Evolutionary conservation across 2,888 invertebrate genomes (phyloP).

Genomic region (Eledone cirrhosa): DNA sequence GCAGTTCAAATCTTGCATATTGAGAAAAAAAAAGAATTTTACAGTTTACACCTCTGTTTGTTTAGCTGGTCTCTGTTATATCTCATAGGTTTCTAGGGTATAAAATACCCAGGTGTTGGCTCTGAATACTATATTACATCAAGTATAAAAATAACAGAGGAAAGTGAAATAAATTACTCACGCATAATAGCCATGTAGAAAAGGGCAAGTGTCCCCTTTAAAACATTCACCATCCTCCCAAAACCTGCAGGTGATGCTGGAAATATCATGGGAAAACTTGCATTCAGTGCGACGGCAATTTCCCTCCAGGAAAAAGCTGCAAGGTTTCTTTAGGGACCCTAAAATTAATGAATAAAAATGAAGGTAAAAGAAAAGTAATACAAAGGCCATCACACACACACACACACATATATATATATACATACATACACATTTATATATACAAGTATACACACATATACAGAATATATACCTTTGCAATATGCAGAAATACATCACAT

Average conservation of each 20-base stretch:
- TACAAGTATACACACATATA: neutral
- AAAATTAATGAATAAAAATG: constrained; percentile 1
- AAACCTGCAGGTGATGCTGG: constrained; percentile 68
- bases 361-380: neutral
- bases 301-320: constrained; percentile 69
- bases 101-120: too few relatives aligned
- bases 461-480: neutral
- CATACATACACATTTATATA: neutral
- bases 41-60: too few relatives aligned
- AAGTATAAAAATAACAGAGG: too few relatives aligned
- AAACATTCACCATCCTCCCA: constrained; percentile 69
- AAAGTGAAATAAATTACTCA: constrained; percentile 29
- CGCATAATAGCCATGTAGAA: constrained; percentile 58
- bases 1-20: too few relatives aligned
- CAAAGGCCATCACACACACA: neutral
- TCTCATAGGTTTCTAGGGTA: too few relatives aligned
- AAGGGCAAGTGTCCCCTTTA: constrained; percentile 67
- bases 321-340: constrained; percentile 63
- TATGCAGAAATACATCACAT: neutral
- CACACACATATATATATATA: neutral
- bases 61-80: too few relatives aligned
- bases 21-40: too few relatives aligned
- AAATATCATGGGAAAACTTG: constrained; percentile 69
- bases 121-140: too few relatives aligned
- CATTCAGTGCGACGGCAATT: constrained; percentile 68